phyloP scores from a whole-genome alignment of 2,797 vertebrate genomes.

The Sarcophilus harrisii region DNA sequence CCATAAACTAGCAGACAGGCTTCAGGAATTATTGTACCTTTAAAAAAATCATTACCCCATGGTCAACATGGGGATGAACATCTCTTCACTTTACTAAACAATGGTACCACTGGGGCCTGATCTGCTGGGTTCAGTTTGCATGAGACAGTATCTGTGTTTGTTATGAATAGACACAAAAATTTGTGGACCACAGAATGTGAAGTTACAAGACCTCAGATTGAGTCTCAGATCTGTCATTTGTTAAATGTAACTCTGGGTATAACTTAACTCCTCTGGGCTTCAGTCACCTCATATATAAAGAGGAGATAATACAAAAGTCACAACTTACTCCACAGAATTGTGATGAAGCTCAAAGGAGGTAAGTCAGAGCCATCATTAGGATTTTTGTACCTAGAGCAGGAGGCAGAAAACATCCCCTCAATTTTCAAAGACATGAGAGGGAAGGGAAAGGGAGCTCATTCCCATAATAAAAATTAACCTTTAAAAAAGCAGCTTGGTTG shows the following conservation, averaged over 20 bases:
- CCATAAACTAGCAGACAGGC: not conserved
- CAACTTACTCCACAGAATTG: not conserved
- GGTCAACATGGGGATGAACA: not conserved
- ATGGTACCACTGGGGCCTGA: not conserved
- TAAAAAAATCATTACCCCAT: not conserved
- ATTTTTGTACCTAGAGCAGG: not conserved
- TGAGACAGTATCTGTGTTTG: not conserved
- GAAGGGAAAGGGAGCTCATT: not conserved
- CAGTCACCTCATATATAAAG: not conserved
- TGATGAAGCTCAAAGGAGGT: not conserved
- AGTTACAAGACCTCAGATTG: constrained; percentile 18
- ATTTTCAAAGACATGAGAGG: not conserved
- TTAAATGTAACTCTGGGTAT: not conserved
- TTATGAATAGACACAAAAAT: not conserved
- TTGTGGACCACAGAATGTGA: constrained; percentile 9
- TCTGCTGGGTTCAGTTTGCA: not conserved
- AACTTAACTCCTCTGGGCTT: constrained; percentile 16
- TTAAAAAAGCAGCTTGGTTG: not conserved
- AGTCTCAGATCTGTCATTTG: constrained; percentile 27
- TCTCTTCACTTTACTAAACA: not conserved
- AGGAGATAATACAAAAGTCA: not conserved
- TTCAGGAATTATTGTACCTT: not conserved
- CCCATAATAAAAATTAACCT: not conserved
- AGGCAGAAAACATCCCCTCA: not conserved
- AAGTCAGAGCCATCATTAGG: not conserved